Evolutionary conservation across 2,888 invertebrate species (phyloP), one percentile per base, ranked within the genome.

Genomic region (Apamea crenata): DNA sequence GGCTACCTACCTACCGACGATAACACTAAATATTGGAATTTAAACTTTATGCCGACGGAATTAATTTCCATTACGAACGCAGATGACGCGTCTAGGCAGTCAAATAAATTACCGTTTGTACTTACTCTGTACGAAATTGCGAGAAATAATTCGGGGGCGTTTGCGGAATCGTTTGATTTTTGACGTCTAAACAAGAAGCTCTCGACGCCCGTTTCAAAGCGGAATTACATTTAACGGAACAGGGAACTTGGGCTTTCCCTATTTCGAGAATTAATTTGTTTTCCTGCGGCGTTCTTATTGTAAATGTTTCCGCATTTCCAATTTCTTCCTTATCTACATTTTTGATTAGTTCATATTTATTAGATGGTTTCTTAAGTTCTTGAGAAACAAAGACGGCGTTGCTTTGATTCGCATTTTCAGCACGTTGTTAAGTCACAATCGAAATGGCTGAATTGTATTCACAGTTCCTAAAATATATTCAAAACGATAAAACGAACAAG

Each of bases 61-160:
- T 86, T 87, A 83, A 88, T 87, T 82, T 83, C 71, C 67, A 84
- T 81, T 68, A 66, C 77, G 74, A 82, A 72, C 81, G 44, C 69
- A 73, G 82, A 84, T 84, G 88, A 89, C 87, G 89, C 84, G 88
- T 84, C 84, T 90, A 87, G 80, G 84, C 88, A 90, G 83, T 87
- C 85, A 88, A 86, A 84, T 86, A 88, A 90, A 85, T 86, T 88
- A 76, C 67, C 67, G 73, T 80, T 78, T 80, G 63, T 85, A 73
- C 70, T 61, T 75, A 82, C 71, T 61, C 61, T 63, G 63, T 81
- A 74, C 66, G 63, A 77, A 77, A 87, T 87, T 81, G 70, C 61
- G 78, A 79, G 79, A 75, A 87, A 82, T 83, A 82, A 85, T 78
- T 77, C 32, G n/a, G 32, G 32, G 63, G 74, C 71, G 67, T 81